Percentiles rank a stretch among this genome's conserved stretches.
These are phyloP conservation scores for Microvelia longipes DNA, from an alignment of 1,140 invertebrate species.

Conservation along the genomic window DNA sequence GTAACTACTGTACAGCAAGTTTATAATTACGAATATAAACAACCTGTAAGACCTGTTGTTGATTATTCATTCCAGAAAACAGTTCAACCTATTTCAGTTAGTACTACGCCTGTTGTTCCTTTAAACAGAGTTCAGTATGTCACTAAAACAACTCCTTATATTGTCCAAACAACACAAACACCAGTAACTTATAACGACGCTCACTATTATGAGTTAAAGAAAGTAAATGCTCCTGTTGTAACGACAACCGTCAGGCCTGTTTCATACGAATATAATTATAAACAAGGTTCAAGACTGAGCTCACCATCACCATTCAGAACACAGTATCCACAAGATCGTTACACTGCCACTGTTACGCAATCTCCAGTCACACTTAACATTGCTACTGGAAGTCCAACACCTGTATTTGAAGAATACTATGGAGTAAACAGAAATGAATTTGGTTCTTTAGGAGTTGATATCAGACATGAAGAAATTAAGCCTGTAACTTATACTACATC, in stretches of 20 bases:
- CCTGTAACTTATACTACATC: neutral
- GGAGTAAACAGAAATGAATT: conserved; percentile 10
- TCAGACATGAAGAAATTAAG: neutral
- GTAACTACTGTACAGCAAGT: conserved; percentile 1
- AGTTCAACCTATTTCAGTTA: conserved; percentile 10
- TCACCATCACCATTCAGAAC: conserved; percentile 1
- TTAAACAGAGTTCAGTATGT: conserved; percentile 14
- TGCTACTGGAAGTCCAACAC: neutral
- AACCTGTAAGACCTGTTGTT: conserved; percentile 1
- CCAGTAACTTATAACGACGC: neutral
- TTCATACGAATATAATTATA: neutral
- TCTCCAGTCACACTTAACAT: neutral
- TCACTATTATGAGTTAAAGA: neutral
- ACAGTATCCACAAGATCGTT: neutral
- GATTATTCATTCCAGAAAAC: conserved; percentile 10
- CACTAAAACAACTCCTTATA: conserved; percentile 6
- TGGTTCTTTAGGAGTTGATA: neutral
- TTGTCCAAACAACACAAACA: neutral
- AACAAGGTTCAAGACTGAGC: neutral
- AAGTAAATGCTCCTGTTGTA: neutral
- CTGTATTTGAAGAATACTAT: conserved; percentile 16
- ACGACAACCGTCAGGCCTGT: neutral
- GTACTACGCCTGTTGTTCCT: conserved; percentile 13
- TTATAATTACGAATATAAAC: neutral
- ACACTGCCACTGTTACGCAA: neutral